Percentiles rank a stretch among this genome's conserved stretches.
These are phyloP conservation scores for Morone saxatilis DNA, from an alignment of 2,113 vertebrate species.

Conservation along the genomic window DNA sequence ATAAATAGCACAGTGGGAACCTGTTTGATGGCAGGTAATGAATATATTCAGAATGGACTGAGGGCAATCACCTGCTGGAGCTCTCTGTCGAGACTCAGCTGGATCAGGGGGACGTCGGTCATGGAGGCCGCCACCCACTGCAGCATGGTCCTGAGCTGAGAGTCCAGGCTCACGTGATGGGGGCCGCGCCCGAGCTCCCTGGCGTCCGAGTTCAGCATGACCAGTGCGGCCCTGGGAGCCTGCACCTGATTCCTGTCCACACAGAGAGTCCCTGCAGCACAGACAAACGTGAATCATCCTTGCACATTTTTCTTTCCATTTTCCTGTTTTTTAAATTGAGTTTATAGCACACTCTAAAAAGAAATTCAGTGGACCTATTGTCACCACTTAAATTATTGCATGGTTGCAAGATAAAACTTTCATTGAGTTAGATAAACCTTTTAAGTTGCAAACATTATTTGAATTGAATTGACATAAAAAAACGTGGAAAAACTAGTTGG, in stretches of 20 bases:
- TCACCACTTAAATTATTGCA: too few relatives aligned
- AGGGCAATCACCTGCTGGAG: slow-evolving; percentile 87
- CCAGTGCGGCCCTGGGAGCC: slow-evolving; percentile 76
- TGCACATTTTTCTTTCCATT: background rate
- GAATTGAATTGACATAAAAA: too few relatives aligned
- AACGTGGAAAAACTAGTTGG: too few relatives aligned
- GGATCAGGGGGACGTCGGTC: slow-evolving; percentile 86
- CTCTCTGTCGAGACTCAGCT: slow-evolving; percentile 87
- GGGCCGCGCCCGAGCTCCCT: slow-evolving; percentile 82
- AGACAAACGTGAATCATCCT: background rate
- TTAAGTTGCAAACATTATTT: too few relatives aligned
- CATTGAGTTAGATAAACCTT: too few relatives aligned
- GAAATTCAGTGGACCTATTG: too few relatives aligned
- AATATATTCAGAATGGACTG: background rate
- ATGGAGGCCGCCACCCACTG: slow-evolving; percentile 96
- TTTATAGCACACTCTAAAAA: too few relatives aligned
- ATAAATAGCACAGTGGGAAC: background rate
- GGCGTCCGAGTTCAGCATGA: slow-evolving; percentile 88
- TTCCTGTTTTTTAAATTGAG: background rate
- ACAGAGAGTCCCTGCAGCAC: slow-evolving; percentile 82
- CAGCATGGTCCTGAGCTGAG: slow-evolving; percentile 89
- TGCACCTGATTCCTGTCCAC: slow-evolving; percentile 72
- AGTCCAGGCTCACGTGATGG: slow-evolving; percentile 86
- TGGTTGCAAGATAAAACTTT: too few relatives aligned
- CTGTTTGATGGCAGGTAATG: background rate